These are phyloP conservation scores for Encarsia formosa DNA, from an alignment of 2,888 invertebrate species.

Conservation along the genomic window DNA sequence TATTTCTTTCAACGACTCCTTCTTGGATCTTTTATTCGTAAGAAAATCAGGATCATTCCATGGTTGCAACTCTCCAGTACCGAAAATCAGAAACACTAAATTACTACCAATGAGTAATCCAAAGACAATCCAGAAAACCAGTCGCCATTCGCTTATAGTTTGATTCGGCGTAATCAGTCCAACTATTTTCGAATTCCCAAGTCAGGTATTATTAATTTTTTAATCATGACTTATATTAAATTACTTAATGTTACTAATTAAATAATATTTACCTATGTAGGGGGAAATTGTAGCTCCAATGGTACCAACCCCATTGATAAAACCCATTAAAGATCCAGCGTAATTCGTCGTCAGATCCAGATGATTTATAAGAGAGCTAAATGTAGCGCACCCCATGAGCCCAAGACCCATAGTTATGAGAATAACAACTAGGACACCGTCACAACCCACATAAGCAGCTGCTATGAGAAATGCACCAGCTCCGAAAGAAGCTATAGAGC, in stretches of 20 bases:
- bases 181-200: too few species aligned
- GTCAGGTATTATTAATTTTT: too few species aligned
- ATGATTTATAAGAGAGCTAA: conserved; percentile 52
- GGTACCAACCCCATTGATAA: conserved; percentile 63
- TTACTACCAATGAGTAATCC: conserved; percentile 66
- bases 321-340: conserved; percentile 53
- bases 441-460: conserved; percentile 53
- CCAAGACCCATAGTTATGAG: conserved; percentile 53
- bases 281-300: conserved; percentile 70
- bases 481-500: conserved; percentile 52
- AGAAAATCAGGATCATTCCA: conserved; percentile 66
- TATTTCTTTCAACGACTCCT: background rate
- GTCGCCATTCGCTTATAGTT: conserved; percentile 62
- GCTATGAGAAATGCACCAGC: conserved; percentile 52
- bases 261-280: too few species aligned
- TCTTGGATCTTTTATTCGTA: conserved; percentile 7
- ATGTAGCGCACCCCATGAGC: conserved; percentile 53
- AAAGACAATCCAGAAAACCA: conserved; percentile 77
- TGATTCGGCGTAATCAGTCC: conserved; percentile 56
- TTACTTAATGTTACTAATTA: too few species aligned
- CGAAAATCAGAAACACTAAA: conserved; percentile 64
- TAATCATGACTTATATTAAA: too few species aligned
- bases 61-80: conserved; percentile 69
- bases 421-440: conserved; percentile 45
- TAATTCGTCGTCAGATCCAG: conserved; percentile 53